Evolutionary conservation across 2,888 invertebrate species (phyloP).

Genomic region (Exocentrus adspersus): DNA sequence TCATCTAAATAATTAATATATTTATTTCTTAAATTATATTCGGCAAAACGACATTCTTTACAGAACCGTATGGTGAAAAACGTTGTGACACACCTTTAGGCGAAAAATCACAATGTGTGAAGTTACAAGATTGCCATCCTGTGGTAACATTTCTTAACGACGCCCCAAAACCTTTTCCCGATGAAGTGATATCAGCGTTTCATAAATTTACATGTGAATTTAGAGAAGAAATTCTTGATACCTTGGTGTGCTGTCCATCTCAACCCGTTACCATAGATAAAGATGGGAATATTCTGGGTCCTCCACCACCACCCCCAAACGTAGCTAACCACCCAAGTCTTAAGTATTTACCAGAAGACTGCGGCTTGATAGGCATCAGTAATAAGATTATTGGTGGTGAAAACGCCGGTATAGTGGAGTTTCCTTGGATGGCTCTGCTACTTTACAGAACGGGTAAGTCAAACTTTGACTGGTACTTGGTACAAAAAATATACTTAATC

Average conservation of each 20-base stretch:
- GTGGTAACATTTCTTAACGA: neutral
- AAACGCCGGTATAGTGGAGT: constrained; percentile 70
- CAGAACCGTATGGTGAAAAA: neutral
- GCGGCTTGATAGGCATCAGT: constrained; percentile 62
- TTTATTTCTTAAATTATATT: too few relatives aligned
- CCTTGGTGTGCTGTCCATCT: constrained; percentile 7
- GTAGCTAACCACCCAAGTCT: constrained; percentile 59
- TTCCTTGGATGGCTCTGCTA: constrained; percentile 65
- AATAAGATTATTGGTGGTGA: constrained; percentile 71
- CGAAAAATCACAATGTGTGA: neutral
- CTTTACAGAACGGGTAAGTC: neutral
- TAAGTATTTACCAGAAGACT: constrained; percentile 61
- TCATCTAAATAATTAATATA: too few relatives aligned
- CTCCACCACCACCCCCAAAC: constrained; percentile 49
- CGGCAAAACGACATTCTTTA: neutral
- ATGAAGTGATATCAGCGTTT: neutral
- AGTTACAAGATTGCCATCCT: neutral
- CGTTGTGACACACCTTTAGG: neutral
- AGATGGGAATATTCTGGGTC: neutral
- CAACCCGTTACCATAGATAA: neutral
- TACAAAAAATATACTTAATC: neutral
- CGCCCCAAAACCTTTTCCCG: neutral
- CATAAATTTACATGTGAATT: neutral
- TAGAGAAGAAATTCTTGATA: neutral
- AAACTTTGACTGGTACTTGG: too few relatives aligned